Evolutionary conservation across 2,113 vertebrate genomes (phyloP).

Genomic region (Columbina picui): DNA sequence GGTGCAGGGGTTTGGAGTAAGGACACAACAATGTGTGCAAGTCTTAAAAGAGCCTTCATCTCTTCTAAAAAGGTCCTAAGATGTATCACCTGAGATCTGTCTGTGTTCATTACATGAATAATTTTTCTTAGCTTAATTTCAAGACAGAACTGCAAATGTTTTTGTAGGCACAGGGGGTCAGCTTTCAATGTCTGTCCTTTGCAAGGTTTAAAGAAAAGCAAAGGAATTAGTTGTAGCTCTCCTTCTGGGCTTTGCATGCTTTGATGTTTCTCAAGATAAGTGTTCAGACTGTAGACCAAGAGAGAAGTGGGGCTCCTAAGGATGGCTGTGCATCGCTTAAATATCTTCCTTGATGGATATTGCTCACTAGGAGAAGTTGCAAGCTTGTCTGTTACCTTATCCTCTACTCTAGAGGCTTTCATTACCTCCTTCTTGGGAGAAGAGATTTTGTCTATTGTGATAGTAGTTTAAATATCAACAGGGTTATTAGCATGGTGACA

Average conservation of each 20-base stretch:
- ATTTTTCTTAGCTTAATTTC: not conserved
- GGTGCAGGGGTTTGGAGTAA: not conserved
- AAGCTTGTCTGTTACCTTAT: not conserved
- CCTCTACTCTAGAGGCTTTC: not conserved
- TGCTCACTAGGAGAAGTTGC: not conserved
- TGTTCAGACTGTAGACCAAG: not conserved
- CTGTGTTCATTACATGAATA: not conserved
- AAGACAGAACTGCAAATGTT: not conserved
- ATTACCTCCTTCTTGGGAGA: not conserved
- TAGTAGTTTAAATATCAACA: not conserved
- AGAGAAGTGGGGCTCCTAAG: not conserved
- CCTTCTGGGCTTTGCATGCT: not conserved
- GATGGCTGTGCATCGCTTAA: not conserved
- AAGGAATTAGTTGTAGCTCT: not conserved
- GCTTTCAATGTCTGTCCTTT: not conserved
- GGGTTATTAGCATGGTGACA: not conserved
- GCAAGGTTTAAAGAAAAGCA: not conserved
- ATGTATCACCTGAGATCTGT: not conserved
- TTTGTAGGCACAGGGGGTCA: not conserved
- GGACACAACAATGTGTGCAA: not conserved
- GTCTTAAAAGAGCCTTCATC: not conserved
- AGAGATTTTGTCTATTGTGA: not conserved
- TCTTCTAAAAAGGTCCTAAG: not conserved
- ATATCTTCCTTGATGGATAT: not conserved
- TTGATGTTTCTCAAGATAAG: not conserved